Evolutionary conservation across 2,888 invertebrate genomes (phyloP).

Genomic region (Liposcelis brunnea): DNA sequence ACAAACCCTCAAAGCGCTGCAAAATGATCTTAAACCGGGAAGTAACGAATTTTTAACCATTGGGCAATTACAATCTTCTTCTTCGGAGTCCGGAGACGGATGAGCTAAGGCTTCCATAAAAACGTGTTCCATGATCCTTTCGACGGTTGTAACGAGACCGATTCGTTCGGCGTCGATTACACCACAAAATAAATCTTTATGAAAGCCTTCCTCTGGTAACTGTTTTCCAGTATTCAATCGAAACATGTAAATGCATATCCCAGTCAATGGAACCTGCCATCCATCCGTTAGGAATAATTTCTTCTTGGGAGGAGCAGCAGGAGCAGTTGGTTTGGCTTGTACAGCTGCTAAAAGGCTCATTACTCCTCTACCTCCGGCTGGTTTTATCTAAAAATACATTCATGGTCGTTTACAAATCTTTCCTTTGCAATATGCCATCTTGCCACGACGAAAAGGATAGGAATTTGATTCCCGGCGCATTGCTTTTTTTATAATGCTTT

Average conservation of each 20-base stretch:
- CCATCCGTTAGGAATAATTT: slow-evolving; percentile 74
- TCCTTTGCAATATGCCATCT: too few relatives aligned
- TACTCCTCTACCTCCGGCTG: slow-evolving; percentile 13
- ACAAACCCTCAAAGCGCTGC: slow-evolving; percentile 78
- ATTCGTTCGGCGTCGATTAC: slow-evolving; percentile 60
- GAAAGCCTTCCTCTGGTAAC: slow-evolving; percentile 82
- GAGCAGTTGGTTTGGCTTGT: slow-evolving; percentile 26
- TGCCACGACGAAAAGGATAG: too few relatives aligned
- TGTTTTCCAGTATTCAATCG: slow-evolving; percentile 65
- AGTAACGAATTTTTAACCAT: slow-evolving; percentile 69
- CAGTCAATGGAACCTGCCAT: slow-evolving; percentile 62
- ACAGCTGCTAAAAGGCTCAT: slow-evolving; percentile 5
- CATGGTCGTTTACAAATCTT: not conserved
- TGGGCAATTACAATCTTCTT: slow-evolving; percentile 59
- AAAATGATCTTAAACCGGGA: slow-evolving; percentile 69
- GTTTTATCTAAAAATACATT: slow-evolving; percentile 10
- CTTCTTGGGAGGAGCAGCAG: slow-evolving; percentile 37
- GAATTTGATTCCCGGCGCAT: too few relatives aligned
- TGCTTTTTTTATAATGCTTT: too few relatives aligned
- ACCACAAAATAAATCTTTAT: slow-evolving; percentile 52
- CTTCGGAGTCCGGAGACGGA: slow-evolving; percentile 48
- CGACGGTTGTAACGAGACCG: slow-evolving; percentile 71
- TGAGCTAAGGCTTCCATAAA: slow-evolving; percentile 80
- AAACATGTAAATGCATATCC: slow-evolving; percentile 72
- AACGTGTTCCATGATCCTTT: slow-evolving; percentile 72